phyloP scores from a whole-genome alignment of 2,113 vertebrate genomes.

The Typhlomys cinereus region DNA sequence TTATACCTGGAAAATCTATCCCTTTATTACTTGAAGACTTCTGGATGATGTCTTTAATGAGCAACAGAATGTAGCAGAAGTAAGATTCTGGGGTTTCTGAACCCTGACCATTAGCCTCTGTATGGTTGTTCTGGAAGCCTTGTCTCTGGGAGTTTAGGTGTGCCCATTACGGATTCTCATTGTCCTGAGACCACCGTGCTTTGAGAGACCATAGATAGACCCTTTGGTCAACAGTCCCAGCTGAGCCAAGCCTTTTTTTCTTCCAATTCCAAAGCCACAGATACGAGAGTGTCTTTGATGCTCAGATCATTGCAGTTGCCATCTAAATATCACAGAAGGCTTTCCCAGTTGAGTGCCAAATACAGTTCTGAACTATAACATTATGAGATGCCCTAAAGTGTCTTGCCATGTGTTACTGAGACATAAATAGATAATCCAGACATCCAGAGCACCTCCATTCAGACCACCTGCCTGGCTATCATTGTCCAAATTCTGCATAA shows the following conservation, averaged over 20 bases:
- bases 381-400: neutral
- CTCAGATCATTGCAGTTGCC: neutral
- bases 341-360: neutral
- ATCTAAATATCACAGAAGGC: neutral
- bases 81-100: constrained; percentile 18
- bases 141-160: neutral
- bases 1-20: too few species aligned
- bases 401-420: neutral
- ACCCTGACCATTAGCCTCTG: neutral
- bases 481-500: neutral
- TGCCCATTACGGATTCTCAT: neutral
- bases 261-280: neutral
- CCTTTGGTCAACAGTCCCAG: neutral
- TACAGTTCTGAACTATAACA: neutral
- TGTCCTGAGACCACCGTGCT: neutral
- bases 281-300: neutral
- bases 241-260: neutral
- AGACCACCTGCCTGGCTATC: neutral
- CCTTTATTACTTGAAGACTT: neutral
- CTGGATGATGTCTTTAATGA: neutral
- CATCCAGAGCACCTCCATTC: neutral
- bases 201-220: neutral
- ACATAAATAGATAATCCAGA: neutral
- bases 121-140: neutral
- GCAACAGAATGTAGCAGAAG: neutral